Base-by-base conservation (phyloP, 2,113 vertebrate species). In the Rafetus swinhoei region DNA sequence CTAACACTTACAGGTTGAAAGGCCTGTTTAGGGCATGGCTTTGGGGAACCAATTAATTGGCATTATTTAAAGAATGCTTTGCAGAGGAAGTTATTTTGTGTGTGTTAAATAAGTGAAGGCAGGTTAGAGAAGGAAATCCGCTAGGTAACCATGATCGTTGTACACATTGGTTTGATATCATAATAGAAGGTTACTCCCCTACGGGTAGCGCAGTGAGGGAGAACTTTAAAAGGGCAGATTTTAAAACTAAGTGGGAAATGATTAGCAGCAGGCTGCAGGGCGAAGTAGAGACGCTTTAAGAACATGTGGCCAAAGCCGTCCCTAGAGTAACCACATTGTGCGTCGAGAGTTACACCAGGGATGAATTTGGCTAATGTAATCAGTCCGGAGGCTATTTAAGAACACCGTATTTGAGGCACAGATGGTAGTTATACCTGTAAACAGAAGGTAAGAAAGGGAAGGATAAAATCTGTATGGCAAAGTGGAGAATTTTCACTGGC, bases 141-240 rank as follows among this genome's bases (percentile, higher is more conserved):
- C 59, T 96, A 95, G 93, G 94, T 94, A 96, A 96, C 96, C 89
- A 96, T 96, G 95, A 95, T 97, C 90, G 95, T 88, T 89, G 81
- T 94, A 88, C 95, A 94, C 93, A 97, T 94, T 97, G 90, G 92
- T 97, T 97, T 96, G 94, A 97, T 97, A 96, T 96, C 96, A 97
- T 96, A 95, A 95, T 96, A 95, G 96, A 97, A 97, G 96, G 95
- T 97, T 97, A 93, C 59, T 86, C 95, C 94, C 95, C 85, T 90
- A 95, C 89, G 95, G 93, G 92, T 95, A 94, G 89, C 94, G 92
- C 95, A 94, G 74, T 87, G 60, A 96, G 96, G 94, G 93, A 96
- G 97, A 97, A 97, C 96, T 97, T 96, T 88, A 90, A 97, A 97
- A 97, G 93, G 95, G 95, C 94, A 97, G 86, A 93, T 97, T 96